phyloP scores from a whole-genome alignment of 2,888 invertebrate species.

The Bugula neritina region DNA sequence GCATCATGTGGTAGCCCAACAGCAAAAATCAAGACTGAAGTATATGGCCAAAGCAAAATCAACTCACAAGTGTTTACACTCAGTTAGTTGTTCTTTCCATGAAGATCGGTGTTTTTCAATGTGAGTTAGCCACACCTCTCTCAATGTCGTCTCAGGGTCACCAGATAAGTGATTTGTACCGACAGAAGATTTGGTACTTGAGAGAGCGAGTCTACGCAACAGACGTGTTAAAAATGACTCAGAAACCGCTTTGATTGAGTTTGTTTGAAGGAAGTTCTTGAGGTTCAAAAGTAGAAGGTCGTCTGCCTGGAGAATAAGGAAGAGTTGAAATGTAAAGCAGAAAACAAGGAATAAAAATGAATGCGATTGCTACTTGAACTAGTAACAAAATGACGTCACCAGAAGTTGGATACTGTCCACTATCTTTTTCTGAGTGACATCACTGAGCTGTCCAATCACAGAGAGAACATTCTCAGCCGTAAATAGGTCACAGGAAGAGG shows the following conservation, averaged over 20 bases:
- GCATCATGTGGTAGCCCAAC: too few species aligned
- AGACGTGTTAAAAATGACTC: background rate
- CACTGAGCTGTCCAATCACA: background rate
- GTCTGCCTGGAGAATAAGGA: background rate
- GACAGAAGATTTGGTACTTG: background rate
- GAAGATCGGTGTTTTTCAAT: background rate
- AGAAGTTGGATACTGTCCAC: background rate
- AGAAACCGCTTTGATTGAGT: background rate
- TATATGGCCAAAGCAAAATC: too few species aligned
- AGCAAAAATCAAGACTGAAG: too few species aligned
- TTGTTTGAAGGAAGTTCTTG: background rate
- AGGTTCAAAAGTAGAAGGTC: constrained; percentile 2
- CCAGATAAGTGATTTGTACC: background rate
- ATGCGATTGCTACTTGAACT: too few species aligned
- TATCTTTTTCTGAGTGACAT: constrained; percentile 11
- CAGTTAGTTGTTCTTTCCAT: background rate
- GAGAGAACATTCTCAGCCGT: background rate
- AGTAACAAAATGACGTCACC: background rate
- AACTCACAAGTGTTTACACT: background rate
- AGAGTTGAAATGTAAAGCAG: too few species aligned
- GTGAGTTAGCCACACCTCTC: background rate
- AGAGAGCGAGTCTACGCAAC: background rate
- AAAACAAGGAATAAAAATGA: too few species aligned
- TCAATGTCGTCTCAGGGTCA: background rate
- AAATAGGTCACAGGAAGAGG: background rate